Base-by-base conservation (phyloP, 2,888 invertebrate genomes). In the Cerceris ruficornis region DNA sequence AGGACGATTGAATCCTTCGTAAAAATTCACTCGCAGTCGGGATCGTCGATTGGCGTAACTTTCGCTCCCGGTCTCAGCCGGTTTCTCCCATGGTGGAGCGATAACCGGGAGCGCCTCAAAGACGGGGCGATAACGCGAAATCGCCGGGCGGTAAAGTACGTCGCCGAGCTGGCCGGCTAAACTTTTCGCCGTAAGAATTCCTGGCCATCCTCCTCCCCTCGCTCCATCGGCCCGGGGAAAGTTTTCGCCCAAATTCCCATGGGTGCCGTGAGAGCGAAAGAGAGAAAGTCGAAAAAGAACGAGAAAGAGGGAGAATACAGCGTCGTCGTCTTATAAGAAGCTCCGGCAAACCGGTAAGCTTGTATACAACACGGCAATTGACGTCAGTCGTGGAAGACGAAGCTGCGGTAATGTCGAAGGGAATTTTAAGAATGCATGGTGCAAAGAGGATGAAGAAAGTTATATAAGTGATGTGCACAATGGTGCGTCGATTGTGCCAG, bases 151-250 rank as follows among this genome's bases (percentile, higher is more conserved):
- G 75, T 80, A 82, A 82, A 78, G 75, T 77, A 83, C 76, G 76
- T 68, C 74, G 81, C 69, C 69, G 65, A 50, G 52, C 58, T 71
- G 67, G 64, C 68, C 68, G 78, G 66, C 72, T 74, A 85, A 88
- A 87, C 79, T 87, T 89, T 84, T 76, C 82, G 60, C 55, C 70
- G 69, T 83, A 86, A 85, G 84, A 86, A 85, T 85, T 82, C 76
- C 76, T 62, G 72, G 76, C 71, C 77, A 71, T 66, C 71, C 67
- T 28, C 28, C 28, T 28, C 28, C 28, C 4, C 28, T 28, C n/a
- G n/a, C 28, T 28, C 28, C 28, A 76, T 69, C 65, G 74, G 67
- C 65, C 75, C 59, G 75, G 75, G 69, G 49, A 83, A 87, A 86
- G 75, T 86, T 87, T 86, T 86, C 80, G 71, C 75, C 79, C 49